A percentile compares a stretch with the other conserved stretches of the same genome.
Conservation (phyloP, 2,888 invertebrate species). For the Caenorhabditis zanzibari region DNA sequence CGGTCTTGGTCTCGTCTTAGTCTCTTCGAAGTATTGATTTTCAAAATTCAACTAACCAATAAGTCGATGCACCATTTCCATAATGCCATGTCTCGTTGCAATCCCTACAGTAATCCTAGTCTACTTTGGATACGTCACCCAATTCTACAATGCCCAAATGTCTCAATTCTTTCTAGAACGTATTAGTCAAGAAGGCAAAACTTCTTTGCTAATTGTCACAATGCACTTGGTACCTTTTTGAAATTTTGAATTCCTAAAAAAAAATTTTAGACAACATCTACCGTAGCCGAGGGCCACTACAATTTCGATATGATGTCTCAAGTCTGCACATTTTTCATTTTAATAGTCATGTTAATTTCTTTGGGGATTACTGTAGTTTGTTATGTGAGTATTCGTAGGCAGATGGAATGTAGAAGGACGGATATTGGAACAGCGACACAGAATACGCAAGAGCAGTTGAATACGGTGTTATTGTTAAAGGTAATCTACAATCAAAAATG, state of each 20-base stretch:
- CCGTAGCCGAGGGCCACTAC: neutral
- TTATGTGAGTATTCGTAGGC: constrained; percentile 16
- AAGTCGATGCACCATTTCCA: no score
- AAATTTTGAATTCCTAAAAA: neutral
- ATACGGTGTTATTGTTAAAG: constrained; percentile 28
- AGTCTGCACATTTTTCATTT: constrained; percentile 40
- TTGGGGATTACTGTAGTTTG: constrained; percentile 21
- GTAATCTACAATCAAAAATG: neutral
- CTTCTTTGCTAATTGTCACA: constrained; percentile 40
- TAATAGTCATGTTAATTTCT: constrained; percentile 23
- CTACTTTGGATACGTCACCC: constrained; percentile 32
- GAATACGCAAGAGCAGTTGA: constrained; percentile 38
- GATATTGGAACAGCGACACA: neutral
- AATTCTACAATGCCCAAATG: constrained; percentile 1
- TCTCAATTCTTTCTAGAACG: constrained; percentile 6
- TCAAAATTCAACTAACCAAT: neutral
- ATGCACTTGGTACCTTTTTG: constrained; percentile 10
- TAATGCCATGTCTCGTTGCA: constrained; percentile 11
- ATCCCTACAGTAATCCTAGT: constrained; percentile 24
- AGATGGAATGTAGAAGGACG: constrained; percentile 17
- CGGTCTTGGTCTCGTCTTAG: no score
- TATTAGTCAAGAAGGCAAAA: constrained; percentile 22
- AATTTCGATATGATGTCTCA: constrained; percentile 25
- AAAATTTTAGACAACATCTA: neutral
- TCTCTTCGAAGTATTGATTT: no score